A percentile compares a stretch with the other conserved stretches of the same genome.
Conservation (phyloP, 2,888 invertebrate genomes). For the Elegia similella region DNA sequence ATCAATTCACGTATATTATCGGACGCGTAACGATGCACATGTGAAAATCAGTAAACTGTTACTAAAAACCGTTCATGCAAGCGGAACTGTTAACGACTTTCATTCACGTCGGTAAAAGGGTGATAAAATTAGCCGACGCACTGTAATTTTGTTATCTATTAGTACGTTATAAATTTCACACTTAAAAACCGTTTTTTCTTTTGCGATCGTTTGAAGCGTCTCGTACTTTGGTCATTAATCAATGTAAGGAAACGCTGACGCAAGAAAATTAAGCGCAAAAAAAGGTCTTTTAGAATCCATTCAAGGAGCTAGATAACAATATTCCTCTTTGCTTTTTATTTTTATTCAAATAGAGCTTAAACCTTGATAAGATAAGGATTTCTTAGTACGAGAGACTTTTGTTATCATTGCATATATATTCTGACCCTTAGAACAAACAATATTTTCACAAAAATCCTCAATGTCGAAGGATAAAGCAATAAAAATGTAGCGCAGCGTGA, state of each 20-base stretch:
- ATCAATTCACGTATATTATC: background rate
- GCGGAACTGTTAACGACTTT: slow-evolving; percentile 25
- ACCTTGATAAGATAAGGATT: background rate
- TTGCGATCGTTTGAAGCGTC: slow-evolving; percentile 41
- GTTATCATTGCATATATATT: background rate
- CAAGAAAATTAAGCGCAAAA: slow-evolving; percentile 51
- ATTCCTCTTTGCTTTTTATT: slow-evolving; percentile 38
- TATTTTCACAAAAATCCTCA: background rate
- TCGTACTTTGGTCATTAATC: slow-evolving; percentile 57
- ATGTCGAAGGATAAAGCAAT: slow-evolving; percentile 45
- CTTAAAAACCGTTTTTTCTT: slow-evolving; percentile 36
- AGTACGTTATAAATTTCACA: slow-evolving; percentile 4
- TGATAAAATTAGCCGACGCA: slow-evolving; percentile 8
- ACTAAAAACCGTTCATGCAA: slow-evolving; percentile 2
- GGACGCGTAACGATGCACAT: slow-evolving; percentile 14
- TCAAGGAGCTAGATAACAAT: slow-evolving; percentile 43
- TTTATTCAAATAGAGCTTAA: background rate
- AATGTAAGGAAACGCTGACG: slow-evolving; percentile 54
- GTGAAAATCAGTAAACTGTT: slow-evolving; percentile 4
- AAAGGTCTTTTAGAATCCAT: slow-evolving; percentile 50
- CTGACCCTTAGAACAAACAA: background rate
- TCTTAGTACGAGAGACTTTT: background rate
- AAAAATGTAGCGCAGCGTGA: slow-evolving; percentile 47
- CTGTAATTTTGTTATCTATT: slow-evolving; percentile 8
- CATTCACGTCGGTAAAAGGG: slow-evolving; percentile 19